phyloP scores from a whole-genome alignment of 2,888 invertebrate species.

The Ophion slaviceki region DNA sequence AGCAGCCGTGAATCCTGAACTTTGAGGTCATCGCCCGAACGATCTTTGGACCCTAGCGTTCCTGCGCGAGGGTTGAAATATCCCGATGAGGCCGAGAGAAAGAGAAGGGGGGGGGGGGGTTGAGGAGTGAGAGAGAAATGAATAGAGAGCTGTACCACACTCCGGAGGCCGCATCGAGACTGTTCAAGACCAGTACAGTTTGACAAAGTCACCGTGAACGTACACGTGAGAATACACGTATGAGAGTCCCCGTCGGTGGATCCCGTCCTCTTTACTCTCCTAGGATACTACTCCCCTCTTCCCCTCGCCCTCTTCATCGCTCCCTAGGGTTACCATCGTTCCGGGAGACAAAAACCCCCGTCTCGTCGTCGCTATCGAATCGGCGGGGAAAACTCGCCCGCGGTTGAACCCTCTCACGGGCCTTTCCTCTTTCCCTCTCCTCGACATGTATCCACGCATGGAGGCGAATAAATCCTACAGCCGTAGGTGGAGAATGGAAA shows the following conservation, averaged over 20 bases:
- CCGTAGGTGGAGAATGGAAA: background rate
- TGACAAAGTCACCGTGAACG: conserved; percentile 23
- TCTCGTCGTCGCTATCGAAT: conserved; percentile 62
- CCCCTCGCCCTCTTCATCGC: conserved; percentile 22
- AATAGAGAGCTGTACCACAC: conserved; percentile 41
- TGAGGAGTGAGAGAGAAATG: conserved; percentile 6
- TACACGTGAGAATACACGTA: conserved; percentile 12
- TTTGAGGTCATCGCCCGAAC: conserved; percentile 81
- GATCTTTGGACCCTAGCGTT: conserved; percentile 80
- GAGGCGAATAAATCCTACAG: conserved; percentile 39
- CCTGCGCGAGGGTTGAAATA: conserved; percentile 76
- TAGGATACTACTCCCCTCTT: conserved; percentile 50
- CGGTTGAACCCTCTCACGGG: conserved; percentile 31
- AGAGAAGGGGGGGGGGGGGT: background rate
- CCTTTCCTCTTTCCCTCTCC: conserved; percentile 61
- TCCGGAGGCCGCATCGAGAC: conserved; percentile 62
- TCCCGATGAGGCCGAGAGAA: conserved; percentile 50
- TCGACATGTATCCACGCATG: conserved; percentile 53
- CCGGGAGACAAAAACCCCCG: conserved; percentile 56
- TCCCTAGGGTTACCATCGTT: conserved; percentile 40
- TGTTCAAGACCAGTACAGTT: conserved; percentile 19
- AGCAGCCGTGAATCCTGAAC: conserved; percentile 68
- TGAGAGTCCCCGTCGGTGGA: conserved; percentile 40
- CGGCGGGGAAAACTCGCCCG: conserved; percentile 64
- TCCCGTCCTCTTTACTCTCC: conserved; percentile 55